Evolutionary conservation across 1,140 invertebrate species (phyloP).

Genomic region (Mesaphorura yosii): DNA sequence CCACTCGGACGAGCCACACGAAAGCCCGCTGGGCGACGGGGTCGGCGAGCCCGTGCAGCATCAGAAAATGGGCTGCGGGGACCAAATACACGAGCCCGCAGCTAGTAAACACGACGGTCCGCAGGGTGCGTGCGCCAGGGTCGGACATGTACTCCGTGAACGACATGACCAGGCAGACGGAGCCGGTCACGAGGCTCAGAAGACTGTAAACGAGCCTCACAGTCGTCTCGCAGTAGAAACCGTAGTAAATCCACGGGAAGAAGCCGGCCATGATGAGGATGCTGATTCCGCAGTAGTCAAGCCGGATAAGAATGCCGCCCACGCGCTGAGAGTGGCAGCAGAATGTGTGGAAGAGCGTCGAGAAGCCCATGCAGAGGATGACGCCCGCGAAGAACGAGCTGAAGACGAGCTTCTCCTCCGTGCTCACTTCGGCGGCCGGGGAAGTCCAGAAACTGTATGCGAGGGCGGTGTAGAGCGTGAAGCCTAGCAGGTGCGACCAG

Average conservation of each 20-base stretch:
- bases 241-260: constrained; percentile 98
- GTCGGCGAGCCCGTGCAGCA: constrained; percentile 76
- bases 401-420: constrained; percentile 81
- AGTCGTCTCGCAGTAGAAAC: constrained; percentile 92
- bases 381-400: constrained; percentile 89
- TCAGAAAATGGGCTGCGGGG: constrained; percentile 77
- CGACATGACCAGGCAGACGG: constrained; percentile 88
- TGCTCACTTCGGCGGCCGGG: constrained; percentile 43
- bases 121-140: constrained; percentile 73
- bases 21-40: constrained; percentile 78
- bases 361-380: constrained; percentile 93
- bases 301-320: constrained; percentile 49
- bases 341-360: constrained; percentile 94
- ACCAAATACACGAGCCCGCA: constrained; percentile 92
- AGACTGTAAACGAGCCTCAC: constrained; percentile 78
- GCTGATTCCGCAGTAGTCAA: constrained; percentile 98
- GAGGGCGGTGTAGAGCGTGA: constrained; percentile 64
- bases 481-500: constrained; percentile 85
- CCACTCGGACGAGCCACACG: constrained; percentile 96
- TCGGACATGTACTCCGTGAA: constrained; percentile 95
- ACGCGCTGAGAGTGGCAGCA: constrained; percentile 96
- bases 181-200: constrained; percentile 80
- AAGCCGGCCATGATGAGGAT: constrained; percentile 97
- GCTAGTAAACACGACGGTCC: constrained; percentile 86
- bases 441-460: constrained; percentile 61